Base-by-base conservation (phyloP, 1,140 invertebrate genomes). In the Drosophila elegans region DNA sequence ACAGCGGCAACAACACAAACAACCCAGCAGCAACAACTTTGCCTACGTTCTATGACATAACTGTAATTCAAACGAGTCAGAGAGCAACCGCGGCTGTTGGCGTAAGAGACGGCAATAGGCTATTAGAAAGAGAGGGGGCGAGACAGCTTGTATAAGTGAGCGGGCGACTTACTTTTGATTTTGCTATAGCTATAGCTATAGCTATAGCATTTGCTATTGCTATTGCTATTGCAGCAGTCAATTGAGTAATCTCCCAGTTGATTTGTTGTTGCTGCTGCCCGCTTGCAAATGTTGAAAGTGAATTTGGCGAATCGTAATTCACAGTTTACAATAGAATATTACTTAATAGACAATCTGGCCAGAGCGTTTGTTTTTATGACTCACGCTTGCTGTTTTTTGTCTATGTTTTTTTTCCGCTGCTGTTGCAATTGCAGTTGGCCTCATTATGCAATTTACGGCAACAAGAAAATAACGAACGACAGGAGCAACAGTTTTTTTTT, bases 21-120 rank as follows among this genome's bases (percentile, higher is more conserved):
- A 74, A 25, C 64, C 34, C 6, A 36, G 27, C 54, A 53, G 34
- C 71, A 74, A 74, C 73, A 75, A 67, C 72, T 69, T 77, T 69
- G 74, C 73, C 84, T 86, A 83, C 67, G 83, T 89, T 88, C 83
- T 88, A 88, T 88, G 83, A 88, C 83, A 88, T 88, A 88, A 88
- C 83, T 88, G 83, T 88, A 86, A 86, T 86, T 88, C 83, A 89
- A 88, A 89, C 52, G 74, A 62, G 82, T 81, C 80, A 63, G 63
- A 62, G 79, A 83, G 84, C 55, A 75, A 44, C 54, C 54, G 39
- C 52, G 80, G 25, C 60, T 4, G 67, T 7, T 53, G 12, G 54
- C 57, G 42, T 60, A 64, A 60, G 64, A 83, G 72, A 56, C 27
- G 55, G 59, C 57, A 34, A 16, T 38, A 44, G 71, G 62, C 66